These are phyloP conservation scores for Seira sanloemensis DNA, from an alignment of 2,888 invertebrate genomes.

Conservation along the genomic window DNA sequence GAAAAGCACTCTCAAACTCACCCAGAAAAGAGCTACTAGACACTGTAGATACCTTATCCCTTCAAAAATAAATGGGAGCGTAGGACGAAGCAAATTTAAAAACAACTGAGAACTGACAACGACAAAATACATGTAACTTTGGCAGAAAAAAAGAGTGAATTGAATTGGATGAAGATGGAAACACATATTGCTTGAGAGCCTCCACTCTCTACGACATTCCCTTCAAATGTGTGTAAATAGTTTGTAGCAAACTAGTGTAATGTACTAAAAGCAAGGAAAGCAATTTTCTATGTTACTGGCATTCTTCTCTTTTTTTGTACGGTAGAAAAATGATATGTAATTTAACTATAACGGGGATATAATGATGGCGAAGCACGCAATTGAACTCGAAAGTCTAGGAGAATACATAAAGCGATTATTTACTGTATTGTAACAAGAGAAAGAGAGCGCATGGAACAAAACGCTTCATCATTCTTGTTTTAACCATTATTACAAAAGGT, in stretches of 20 bases:
- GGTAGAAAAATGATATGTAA: slow-evolving; percentile 8
- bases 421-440: slow-evolving; percentile 10
- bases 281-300: slow-evolving; percentile 31
- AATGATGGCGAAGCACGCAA: slow-evolving; percentile 37
- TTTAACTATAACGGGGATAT: not conserved
- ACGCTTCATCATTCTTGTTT: slow-evolving; percentile 20
- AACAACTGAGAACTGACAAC: slow-evolving; percentile 10
- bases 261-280: not conserved
- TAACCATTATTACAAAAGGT: slow-evolving; percentile 6
- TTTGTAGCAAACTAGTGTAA: not conserved
- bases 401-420: slow-evolving; percentile 19
- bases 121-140: not conserved
- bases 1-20: too few relatives aligned
- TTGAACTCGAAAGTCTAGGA: slow-evolving; percentile 7
- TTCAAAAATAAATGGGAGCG: too few relatives aligned
- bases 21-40: too few relatives aligned
- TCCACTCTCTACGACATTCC: not conserved
- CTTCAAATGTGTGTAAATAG: not conserved
- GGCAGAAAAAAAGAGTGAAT: slow-evolving; percentile 6
- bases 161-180: slow-evolving; percentile 14
- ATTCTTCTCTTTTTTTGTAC: not conserved
- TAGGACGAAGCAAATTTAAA: slow-evolving; percentile 7
- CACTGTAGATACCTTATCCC: too few relatives aligned
- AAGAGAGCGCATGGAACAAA: slow-evolving; percentile 18
- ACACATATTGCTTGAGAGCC: not conserved